Evolutionary conservation across 2,113 vertebrate genomes (phyloP), one percentile per base, ranked within the genome.

Genomic region (Apaloderma vittatum): DNA sequence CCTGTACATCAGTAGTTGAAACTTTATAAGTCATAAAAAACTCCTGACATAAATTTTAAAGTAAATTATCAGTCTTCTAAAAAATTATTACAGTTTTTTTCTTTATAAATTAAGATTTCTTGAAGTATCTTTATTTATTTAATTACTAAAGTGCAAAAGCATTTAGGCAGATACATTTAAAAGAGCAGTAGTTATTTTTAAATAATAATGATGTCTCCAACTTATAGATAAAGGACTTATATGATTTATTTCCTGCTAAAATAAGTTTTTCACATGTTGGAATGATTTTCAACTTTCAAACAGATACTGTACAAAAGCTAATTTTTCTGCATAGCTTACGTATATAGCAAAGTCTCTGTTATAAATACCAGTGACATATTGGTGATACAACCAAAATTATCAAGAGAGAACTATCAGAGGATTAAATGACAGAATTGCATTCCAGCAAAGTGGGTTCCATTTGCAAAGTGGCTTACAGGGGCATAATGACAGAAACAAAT

Each of bases 341-440:
- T 66, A 2, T 80, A n/a, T 48, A 73, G 13, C 11, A 88, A 70
- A 95, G 49, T 74, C 27, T 93, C 36, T 61, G 49, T 57, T 70
- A 93, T 27, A 93, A 91, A 88, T 29, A 59, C 57, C 37, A 71
- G 46, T 91, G 80, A 84, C 23, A 93, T 93, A 89, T 18, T 91
- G 65, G 51, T 10, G n/a, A 70, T 85, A 82, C 61, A 88, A 95
- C 54, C 79, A 49, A 93, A 94, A 89, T 77, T 75, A 78, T 91
- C 75, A 92, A 74, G 37, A 92, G 66, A 78, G 78, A 97, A 97
- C 74, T 90, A 96, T 92, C 70, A 59, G 54, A 96, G 7, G 24
- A 87, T 96, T 96, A 88, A 96, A 86, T 88, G 58, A 91, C 57
- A 76, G 30, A 89, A 96, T 96, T 95, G 68, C 10, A 15, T 36